phyloP scores from a whole-genome alignment of 2,797 vertebrate species.

The Austrolebias charrua region DNA sequence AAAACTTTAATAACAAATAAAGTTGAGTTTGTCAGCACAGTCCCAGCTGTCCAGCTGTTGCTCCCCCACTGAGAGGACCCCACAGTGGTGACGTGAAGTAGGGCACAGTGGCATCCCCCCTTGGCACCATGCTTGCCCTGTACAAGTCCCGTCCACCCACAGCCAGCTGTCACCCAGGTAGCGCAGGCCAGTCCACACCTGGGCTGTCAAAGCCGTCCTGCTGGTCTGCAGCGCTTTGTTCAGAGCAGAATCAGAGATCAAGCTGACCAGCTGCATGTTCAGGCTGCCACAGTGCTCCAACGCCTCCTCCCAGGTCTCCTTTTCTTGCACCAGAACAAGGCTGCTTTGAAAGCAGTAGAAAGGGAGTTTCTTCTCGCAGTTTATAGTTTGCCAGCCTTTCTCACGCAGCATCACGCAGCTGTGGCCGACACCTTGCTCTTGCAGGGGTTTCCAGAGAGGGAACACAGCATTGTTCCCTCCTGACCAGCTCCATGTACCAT shows the following conservation, averaged over 20 bases:
- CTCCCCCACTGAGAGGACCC: constrained; percentile 10
- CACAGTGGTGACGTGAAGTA: constrained; percentile 17
- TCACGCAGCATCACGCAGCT: fast-evolving
- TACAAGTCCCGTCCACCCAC: constrained; percentile 16
- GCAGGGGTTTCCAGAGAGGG: fast-evolving
- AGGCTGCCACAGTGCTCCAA: constrained; percentile 22
- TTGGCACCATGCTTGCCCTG: background rate
- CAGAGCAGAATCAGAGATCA: constrained; percentile 8
- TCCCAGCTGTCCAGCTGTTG: constrained; percentile 21
- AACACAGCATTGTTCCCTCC: background rate
- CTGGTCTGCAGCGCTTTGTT: constrained; percentile 2
- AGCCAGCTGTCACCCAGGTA: constrained; percentile 46
- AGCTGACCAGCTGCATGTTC: constrained; percentile 22
- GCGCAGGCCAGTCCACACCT: constrained; percentile 49
- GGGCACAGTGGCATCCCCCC: constrained; percentile 18
- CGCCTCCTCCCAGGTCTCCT: constrained; percentile 51
- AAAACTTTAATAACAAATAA: constrained; percentile 23
- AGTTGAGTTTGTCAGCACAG: constrained; percentile 41
- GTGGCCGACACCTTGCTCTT: fast-evolving
- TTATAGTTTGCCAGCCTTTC: fast-evolving
- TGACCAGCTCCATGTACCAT: constrained; percentile 38
- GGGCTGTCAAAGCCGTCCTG: constrained; percentile 5
- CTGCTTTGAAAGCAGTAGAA: constrained; percentile 33
- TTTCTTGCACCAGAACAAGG: constrained; percentile 41
- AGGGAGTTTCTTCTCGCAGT: fast-evolving